phyloP scores from a whole-genome alignment of 2,888 invertebrate species.

The Tyria jacobaeae region DNA sequence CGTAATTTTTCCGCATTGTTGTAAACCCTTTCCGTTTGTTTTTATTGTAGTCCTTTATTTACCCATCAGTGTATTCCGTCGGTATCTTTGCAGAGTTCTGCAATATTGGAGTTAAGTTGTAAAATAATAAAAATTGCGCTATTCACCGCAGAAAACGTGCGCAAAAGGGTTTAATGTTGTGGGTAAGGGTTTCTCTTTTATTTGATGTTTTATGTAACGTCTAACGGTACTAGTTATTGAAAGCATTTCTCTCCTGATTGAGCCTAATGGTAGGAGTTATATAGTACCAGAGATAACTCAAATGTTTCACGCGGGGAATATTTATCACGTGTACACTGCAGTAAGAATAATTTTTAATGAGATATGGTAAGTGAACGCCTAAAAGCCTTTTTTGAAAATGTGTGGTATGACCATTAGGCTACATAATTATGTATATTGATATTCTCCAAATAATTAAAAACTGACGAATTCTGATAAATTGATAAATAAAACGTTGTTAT shows the following conservation, averaged over 20 bases:
- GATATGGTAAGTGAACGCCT: slow-evolving; percentile 46
- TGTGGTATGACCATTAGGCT: slow-evolving; percentile 37
- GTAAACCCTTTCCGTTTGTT: slow-evolving; percentile 85
- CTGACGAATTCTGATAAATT: not conserved
- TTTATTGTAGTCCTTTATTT: slow-evolving; percentile 79
- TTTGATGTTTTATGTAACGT: slow-evolving; percentile 59
- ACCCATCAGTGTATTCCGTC: slow-evolving; percentile 61
- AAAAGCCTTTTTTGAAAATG: slow-evolving; percentile 40
- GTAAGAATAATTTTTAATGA: slow-evolving; percentile 48
- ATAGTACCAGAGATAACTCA: slow-evolving; percentile 64
- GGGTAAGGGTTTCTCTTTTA: slow-evolving; percentile 74
- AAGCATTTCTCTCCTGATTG: slow-evolving; percentile 64
- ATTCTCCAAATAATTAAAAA: not conserved
- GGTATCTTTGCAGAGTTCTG: slow-evolving; percentile 82
- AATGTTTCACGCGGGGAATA: slow-evolving; percentile 63
- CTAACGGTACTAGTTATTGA: slow-evolving; percentile 75
- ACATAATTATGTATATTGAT: too few relatives aligned
- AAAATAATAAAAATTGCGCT: slow-evolving; percentile 84
- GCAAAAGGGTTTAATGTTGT: slow-evolving; percentile 80
- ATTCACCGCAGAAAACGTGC: slow-evolving; percentile 81
- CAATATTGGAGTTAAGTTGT: slow-evolving; percentile 73
- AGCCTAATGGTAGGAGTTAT: slow-evolving; percentile 65
- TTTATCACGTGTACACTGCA: slow-evolving; percentile 56
- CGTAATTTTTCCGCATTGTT: slow-evolving; percentile 85
- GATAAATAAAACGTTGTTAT: not conserved